phyloP scores from a whole-genome alignment of 2,113 vertebrate species.

The Epinephelus moara region DNA sequence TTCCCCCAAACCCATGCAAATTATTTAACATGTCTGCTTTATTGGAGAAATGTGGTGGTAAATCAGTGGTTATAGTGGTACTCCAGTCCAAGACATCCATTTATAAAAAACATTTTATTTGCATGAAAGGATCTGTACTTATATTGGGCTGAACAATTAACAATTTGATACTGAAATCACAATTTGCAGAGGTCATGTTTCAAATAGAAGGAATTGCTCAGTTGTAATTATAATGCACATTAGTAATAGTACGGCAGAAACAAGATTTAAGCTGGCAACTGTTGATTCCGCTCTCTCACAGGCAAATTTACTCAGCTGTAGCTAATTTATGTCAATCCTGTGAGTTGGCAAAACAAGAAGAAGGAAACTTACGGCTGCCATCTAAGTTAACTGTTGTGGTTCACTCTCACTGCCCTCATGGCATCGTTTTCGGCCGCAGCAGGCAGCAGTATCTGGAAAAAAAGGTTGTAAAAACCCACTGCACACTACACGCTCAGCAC shows the following conservation, averaged over 20 bases:
- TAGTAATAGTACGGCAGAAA: background rate
- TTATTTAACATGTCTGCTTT: slow-evolving; percentile 10
- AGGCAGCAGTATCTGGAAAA: too few relatives aligned
- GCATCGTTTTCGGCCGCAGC: background rate
- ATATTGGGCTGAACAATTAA: background rate
- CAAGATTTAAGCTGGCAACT: background rate
- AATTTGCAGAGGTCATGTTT: background rate
- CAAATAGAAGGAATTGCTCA: background rate
- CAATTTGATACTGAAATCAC: background rate
- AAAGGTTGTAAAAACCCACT: too few relatives aligned
- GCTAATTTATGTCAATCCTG: background rate
- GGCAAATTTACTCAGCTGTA: background rate
- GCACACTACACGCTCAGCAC: too few relatives aligned
- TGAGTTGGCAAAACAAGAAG: background rate
- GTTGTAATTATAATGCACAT: background rate
- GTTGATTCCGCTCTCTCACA: background rate
- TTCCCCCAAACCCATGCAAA: slow-evolving; percentile 43
- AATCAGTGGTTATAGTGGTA: background rate
- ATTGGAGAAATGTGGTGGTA: background rate
- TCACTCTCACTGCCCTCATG: background rate
- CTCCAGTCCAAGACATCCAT: background rate
- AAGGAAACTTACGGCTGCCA: background rate
- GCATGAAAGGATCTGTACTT: background rate
- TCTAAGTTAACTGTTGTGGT: background rate
- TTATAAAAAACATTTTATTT: background rate